Conservation (phyloP, 2,797 vertebrate species). For the Sebastes vulpes region DNA sequence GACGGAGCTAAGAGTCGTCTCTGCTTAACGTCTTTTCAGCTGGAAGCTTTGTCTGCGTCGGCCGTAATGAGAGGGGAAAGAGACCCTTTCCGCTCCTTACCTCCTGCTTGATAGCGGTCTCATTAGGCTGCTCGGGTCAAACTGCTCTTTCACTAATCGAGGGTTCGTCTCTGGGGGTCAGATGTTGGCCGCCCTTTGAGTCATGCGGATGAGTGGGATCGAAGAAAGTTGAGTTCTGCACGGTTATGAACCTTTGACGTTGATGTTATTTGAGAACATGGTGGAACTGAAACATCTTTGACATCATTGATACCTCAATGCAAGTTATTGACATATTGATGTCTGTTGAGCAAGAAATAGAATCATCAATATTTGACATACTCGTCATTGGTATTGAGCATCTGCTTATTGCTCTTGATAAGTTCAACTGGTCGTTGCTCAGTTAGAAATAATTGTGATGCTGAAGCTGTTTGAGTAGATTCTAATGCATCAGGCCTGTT, state of each 20-base stretch:
- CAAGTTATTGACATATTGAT: conserved; percentile 37
- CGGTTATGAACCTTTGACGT: conserved; percentile 3
- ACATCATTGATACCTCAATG: background rate
- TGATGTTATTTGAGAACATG: background rate
- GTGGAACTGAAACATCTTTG: conserved; percentile 3
- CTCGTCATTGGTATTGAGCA: conserved; percentile 19
- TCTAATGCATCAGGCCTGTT: background rate
- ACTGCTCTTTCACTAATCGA: conserved; percentile 54
- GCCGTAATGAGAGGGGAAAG: conserved; percentile 69
- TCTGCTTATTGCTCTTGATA: conserved; percentile 5
- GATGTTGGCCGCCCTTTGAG: conserved; percentile 11
- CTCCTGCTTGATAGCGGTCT: conserved; percentile 41
- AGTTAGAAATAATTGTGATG: background rate
- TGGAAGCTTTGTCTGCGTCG: conserved; percentile 52
- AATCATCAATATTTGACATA: conserved; percentile 31
- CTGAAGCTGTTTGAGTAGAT: background rate
- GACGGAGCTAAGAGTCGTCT: conserved; percentile 39
- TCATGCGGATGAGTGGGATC: conserved; percentile 10
- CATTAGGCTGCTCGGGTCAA: conserved; percentile 56
- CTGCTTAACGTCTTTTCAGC: conserved; percentile 55
- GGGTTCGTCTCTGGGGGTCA: conserved; percentile 40
- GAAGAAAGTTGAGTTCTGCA: conserved; percentile 9
- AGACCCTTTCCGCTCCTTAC: conserved; percentile 37
- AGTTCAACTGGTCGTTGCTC: background rate
- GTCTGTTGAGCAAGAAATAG: background rate